These are phyloP conservation scores for Amiota communis DNA, from an alignment of 2,888 invertebrate species.

Conservation along the genomic window DNA sequence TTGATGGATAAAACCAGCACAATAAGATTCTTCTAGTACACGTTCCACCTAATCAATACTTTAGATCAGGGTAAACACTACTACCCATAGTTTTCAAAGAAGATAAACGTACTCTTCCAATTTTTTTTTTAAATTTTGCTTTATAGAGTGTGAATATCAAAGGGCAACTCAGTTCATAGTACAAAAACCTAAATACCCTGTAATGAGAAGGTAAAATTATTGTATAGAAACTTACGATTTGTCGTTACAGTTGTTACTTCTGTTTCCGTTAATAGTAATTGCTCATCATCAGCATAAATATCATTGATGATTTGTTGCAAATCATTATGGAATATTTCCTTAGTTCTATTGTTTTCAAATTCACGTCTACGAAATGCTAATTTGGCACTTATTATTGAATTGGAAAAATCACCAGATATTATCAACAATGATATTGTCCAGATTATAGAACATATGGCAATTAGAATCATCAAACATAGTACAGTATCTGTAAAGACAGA, in stretches of 20 bases:
- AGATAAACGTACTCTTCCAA: too few relatives aligned
- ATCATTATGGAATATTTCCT: constrained; percentile 55
- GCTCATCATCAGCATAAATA: constrained; percentile 40
- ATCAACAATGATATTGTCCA: constrained; percentile 66
- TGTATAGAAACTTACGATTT: not conserved
- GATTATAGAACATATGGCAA: constrained; percentile 65
- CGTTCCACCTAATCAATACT: too few relatives aligned
- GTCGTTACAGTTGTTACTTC: not conserved
- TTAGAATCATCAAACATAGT: constrained; percentile 66
- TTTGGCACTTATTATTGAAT: constrained; percentile 68
- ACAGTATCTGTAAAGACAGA: constrained; percentile 56
- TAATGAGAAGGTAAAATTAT: too few relatives aligned
- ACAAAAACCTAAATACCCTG: too few relatives aligned
- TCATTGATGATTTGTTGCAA: constrained; percentile 50
- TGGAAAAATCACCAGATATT: constrained; percentile 63
- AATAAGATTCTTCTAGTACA: too few relatives aligned
- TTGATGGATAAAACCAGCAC: too few relatives aligned
- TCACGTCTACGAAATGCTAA: constrained; percentile 60
- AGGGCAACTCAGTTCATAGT: too few relatives aligned
- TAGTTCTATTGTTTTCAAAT: constrained; percentile 54
- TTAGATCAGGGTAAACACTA: too few relatives aligned
- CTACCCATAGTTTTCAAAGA: too few relatives aligned
- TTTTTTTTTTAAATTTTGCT: too few relatives aligned
- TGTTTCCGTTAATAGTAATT: not conserved
- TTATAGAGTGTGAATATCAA: too few relatives aligned